phyloP scores from a whole-genome alignment of 1,140 invertebrate genomes.

The Amphibalanus amphitrite region DNA sequence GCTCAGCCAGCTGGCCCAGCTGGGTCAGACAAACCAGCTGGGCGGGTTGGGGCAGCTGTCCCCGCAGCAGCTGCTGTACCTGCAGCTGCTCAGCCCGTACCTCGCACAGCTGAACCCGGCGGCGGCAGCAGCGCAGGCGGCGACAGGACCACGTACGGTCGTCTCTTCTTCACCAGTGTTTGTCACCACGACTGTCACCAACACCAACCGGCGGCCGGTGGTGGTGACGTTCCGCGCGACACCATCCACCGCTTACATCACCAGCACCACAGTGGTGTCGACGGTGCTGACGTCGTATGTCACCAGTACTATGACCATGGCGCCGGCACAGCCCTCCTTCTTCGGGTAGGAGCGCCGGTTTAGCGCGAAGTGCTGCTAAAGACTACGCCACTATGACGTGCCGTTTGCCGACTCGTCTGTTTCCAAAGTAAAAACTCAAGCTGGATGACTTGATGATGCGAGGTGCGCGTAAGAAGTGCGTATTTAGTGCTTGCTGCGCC shows the following conservation, averaged over 20 bases:
- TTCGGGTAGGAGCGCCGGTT: not conserved
- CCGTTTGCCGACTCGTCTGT: too few relatives aligned
- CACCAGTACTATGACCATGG: constrained; percentile 52
- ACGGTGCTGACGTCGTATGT: constrained; percentile 63
- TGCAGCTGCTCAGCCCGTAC: constrained; percentile 47
- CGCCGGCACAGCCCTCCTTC: constrained; percentile 36
- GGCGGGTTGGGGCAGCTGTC: constrained; percentile 42
- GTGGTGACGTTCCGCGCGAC: constrained; percentile 75
- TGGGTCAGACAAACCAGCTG: constrained; percentile 17
- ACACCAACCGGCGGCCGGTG: constrained; percentile 60
- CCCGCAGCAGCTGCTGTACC: constrained; percentile 49
- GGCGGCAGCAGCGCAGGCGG: constrained; percentile 20
- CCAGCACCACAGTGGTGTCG: constrained; percentile 63
- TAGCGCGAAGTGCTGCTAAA: too few relatives aligned
- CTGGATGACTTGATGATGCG: too few relatives aligned
- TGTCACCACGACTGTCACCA: constrained; percentile 55
- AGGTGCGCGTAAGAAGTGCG: too few relatives aligned
- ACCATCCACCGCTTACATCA: constrained; percentile 68
- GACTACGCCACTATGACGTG: too few relatives aligned
- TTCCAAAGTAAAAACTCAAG: too few relatives aligned
- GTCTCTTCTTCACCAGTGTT: constrained; percentile 63
- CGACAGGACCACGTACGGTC: constrained; percentile 43
- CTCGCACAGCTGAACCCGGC: constrained; percentile 28
- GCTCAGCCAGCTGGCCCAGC: constrained; percentile 24
- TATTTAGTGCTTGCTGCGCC: too few relatives aligned